Percentiles rank a stretch among this genome's conserved stretches.
phyloP scores from a whole-genome alignment of 2,888 invertebrate genomes.

The Penaeus monodon region DNA sequence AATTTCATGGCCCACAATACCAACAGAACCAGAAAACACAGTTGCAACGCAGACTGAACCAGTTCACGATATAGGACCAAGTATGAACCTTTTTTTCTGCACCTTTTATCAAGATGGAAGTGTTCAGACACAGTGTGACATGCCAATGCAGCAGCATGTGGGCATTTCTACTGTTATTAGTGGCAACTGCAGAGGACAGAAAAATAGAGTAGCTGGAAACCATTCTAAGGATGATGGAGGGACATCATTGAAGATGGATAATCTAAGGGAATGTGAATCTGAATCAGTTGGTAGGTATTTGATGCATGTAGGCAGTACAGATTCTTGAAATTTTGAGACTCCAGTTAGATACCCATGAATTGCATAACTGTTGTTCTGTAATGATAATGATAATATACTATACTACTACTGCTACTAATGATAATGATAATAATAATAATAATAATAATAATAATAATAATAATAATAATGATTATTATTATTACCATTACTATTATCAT shows the following conservation, averaged over 20 bases:
- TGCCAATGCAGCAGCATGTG: conserved; percentile 17
- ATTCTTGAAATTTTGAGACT: too few species aligned
- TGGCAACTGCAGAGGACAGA: not conserved
- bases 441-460: too few species aligned
- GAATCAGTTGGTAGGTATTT: too few species aligned
- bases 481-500: too few species aligned
- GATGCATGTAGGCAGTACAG: too few species aligned
- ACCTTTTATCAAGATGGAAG: conserved; percentile 39
- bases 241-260: not conserved
- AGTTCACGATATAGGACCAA: conserved; percentile 17
- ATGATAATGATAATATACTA: too few species aligned
- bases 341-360: too few species aligned
- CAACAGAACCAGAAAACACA: conserved; percentile 16
- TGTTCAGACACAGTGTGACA: conserved; percentile 51
- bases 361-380: too few species aligned
- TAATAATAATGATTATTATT: too few species aligned
- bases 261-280: too few species aligned
- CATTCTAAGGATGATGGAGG: not conserved
- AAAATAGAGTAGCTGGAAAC: not conserved
- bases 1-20: conserved; percentile 49
- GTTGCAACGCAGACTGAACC: conserved; percentile 49
- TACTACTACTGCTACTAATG: too few species aligned
- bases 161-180: conserved; percentile 27
- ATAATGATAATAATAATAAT: too few species aligned
- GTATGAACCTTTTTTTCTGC: conserved; percentile 53